phyloP scores from a whole-genome alignment of 2,113 vertebrate genomes.

The Sylvietta virens region DNA sequence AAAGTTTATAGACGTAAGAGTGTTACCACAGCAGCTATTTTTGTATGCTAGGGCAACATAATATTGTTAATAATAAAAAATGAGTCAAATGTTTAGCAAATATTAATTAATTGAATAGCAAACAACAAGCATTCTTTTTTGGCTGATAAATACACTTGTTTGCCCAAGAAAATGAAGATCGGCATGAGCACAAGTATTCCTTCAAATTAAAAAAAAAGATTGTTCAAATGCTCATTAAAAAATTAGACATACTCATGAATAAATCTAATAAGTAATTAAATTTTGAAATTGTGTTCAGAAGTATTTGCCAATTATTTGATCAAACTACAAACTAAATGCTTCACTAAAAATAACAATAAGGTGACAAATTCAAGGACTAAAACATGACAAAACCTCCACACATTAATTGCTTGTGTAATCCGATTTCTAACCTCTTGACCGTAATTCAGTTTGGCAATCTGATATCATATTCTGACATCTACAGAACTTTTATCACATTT shows the following conservation, averaged over 20 bases:
- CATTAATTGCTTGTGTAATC: not conserved
- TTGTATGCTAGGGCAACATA: not conserved
- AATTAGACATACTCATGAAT: not conserved
- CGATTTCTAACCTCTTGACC: not conserved
- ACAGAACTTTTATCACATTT: not conserved
- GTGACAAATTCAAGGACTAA: not conserved
- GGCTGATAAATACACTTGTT: not conserved
- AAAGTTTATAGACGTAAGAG: not conserved
- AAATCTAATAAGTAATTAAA: slow-evolving; percentile 40
- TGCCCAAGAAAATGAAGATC: slow-evolving; percentile 19
- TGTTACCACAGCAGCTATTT: not conserved
- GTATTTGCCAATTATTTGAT: slow-evolving; percentile 27
- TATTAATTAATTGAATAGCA: slow-evolving; percentile 28
- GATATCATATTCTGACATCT: not conserved
- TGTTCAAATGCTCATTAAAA: not conserved
- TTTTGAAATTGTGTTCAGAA: slow-evolving; percentile 43
- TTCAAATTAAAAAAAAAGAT: not conserved
- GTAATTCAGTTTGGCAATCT: not conserved
- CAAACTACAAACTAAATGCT: not conserved
- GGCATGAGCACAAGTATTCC: not conserved
- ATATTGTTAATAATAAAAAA: not conserved
- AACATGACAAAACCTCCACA: not conserved
- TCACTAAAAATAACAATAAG: not conserved
- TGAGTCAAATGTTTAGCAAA: slow-evolving; percentile 12
- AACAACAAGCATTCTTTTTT: slow-evolving; percentile 7